These are phyloP conservation scores for Carpatolechia fugitivella DNA, from an alignment of 2,888 invertebrate genomes.

Conservation along the genomic window DNA sequence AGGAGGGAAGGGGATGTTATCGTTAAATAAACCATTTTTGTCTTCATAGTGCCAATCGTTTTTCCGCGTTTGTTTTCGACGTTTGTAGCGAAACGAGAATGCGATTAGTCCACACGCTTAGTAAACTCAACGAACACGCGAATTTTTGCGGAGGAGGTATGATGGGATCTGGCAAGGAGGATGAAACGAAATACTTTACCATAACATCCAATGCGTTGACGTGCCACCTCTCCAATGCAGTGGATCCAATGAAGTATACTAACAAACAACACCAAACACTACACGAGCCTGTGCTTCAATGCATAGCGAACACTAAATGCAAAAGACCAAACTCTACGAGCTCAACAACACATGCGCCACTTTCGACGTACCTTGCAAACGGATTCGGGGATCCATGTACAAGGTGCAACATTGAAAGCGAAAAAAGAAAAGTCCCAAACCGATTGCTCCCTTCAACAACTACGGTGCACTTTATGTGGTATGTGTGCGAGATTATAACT, in stretches of 20 bases:
- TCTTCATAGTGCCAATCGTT: constrained; percentile 77
- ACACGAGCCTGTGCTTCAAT: constrained; percentile 72
- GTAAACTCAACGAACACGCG: constrained; percentile 48
- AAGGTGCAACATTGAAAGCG: constrained; percentile 64
- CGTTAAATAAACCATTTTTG: constrained; percentile 43
- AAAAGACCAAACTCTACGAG: constrained; percentile 76
- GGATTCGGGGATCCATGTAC: constrained; percentile 68
- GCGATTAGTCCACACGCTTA: constrained; percentile 69
- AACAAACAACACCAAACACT: constrained; percentile 77
- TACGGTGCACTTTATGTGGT: constrained; percentile 71
- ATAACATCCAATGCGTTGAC: constrained; percentile 69
- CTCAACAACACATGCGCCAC: constrained; percentile 74
- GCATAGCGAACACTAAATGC: constrained; percentile 76
- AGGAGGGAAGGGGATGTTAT: constrained; percentile 50
- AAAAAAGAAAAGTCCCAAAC: constrained; percentile 68
- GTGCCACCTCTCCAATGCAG: constrained; percentile 79
- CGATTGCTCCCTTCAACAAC: constrained; percentile 74
- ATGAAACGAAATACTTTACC: constrained; percentile 72
- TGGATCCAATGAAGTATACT: constrained; percentile 64
- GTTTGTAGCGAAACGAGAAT: constrained; percentile 46
- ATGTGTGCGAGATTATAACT: constrained; percentile 68
- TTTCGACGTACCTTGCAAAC: constrained; percentile 73
- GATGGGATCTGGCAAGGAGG: constrained; percentile 67
- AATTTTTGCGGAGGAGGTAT: constrained; percentile 52
- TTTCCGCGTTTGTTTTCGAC: constrained; percentile 51